These are phyloP conservation scores for Lasioglossum baleicum DNA, from an alignment of 1,140 invertebrate species.

Conservation along the genomic window DNA sequence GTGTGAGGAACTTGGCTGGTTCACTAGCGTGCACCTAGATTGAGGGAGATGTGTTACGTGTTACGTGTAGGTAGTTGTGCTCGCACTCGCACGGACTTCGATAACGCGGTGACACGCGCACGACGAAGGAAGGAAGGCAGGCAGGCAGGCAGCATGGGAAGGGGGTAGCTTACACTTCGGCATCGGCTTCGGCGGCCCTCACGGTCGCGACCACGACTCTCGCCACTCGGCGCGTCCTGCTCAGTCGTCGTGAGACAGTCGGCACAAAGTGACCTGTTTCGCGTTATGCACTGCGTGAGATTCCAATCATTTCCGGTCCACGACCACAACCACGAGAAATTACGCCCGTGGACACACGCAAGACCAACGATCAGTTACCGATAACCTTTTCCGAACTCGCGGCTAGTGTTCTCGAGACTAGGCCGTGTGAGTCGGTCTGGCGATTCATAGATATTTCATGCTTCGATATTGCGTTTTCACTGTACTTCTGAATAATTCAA, in stretches of 20 bases:
- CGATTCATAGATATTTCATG: constrained; percentile 11
- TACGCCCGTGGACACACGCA: constrained; percentile 1
- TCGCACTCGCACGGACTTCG: background rate
- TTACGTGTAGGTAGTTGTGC: too few species aligned
- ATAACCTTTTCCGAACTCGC: constrained; percentile 21
- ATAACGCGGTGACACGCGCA: background rate
- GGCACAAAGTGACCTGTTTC: constrained; percentile 28
- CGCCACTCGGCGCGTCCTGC: background rate
- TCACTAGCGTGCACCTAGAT: too few species aligned
- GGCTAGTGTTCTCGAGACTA: background rate
- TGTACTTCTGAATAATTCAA: background rate
- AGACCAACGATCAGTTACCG: background rate
- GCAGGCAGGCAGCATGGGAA: too few species aligned
- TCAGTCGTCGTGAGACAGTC: constrained; percentile 65
- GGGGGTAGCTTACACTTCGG: constrained; percentile 55
- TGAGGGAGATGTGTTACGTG: background rate
- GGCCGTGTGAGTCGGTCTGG: constrained; percentile 25
- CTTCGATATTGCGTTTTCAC: background rate
- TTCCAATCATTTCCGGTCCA: constrained; percentile 31
- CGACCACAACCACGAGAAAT: background rate
- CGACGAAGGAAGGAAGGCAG: constrained; percentile 28
- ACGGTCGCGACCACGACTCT: too few species aligned
- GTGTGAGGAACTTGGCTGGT: too few species aligned
- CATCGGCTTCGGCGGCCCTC: constrained; percentile 19
- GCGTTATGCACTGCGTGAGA: constrained; percentile 15